phyloP scores from a whole-genome alignment of 2,888 invertebrate species.

The Oligia fasciuncula region DNA sequence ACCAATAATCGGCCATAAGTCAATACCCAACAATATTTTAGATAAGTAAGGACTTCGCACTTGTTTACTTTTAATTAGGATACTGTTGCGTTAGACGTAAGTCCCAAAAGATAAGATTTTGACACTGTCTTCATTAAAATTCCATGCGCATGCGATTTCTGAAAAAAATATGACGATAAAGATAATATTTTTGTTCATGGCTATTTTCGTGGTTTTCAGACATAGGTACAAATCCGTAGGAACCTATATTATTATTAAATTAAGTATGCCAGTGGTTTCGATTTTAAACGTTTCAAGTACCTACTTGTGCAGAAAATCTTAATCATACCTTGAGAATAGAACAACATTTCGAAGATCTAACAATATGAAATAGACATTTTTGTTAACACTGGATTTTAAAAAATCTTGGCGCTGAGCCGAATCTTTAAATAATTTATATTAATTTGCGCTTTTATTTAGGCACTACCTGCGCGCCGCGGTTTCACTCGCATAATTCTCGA shows the following conservation, averaged over 20 bases:
- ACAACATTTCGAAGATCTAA: background rate
- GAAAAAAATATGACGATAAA: background rate
- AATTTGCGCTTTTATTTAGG: background rate
- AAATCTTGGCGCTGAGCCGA: too few relatives aligned
- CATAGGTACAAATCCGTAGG: background rate
- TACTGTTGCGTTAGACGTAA: background rate
- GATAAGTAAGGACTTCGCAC: background rate
- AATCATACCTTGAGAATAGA: background rate
- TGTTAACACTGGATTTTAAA: background rate
- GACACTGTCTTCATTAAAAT: background rate
- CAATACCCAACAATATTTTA: conserved; percentile 12
- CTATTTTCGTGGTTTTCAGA: background rate
- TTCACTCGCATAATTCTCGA: too few relatives aligned
- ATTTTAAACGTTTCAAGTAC: background rate
- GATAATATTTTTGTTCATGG: background rate
- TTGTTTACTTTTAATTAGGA: conserved; percentile 2
- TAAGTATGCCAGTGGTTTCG: background rate
- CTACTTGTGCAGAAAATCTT: background rate
- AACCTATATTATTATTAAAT: background rate
- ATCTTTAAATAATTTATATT: too few relatives aligned
- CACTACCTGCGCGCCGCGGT: background rate
- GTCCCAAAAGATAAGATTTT: background rate
- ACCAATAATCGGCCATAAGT: background rate
- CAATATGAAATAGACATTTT: background rate
- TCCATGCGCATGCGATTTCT: background rate